phyloP scores from a whole-genome alignment of 1,140 invertebrate species.

The Drosophila takahashii region DNA sequence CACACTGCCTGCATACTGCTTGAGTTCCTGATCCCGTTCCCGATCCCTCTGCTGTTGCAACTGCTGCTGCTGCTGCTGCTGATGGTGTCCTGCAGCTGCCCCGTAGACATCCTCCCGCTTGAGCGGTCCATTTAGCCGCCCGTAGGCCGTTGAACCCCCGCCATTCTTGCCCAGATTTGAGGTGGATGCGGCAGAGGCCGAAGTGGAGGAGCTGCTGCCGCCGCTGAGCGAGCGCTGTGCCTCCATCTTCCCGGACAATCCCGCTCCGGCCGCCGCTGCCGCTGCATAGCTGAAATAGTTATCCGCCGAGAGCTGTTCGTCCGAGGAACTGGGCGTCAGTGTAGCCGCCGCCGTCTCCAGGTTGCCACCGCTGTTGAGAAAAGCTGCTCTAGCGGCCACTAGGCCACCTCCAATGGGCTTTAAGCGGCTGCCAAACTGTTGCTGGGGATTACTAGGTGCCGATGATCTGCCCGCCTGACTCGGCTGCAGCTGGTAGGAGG shows the following conservation, averaged over 20 bases:
- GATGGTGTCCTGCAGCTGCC: conserved; percentile 22
- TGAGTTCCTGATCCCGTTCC: conserved; percentile 42
- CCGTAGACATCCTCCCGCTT: conserved; percentile 83
- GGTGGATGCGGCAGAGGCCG: conserved; percentile 31
- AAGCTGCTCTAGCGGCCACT: conserved; percentile 75
- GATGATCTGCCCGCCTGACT: conserved; percentile 8
- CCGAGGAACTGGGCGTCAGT: conserved; percentile 82
- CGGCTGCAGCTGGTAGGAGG: conserved; percentile 91
- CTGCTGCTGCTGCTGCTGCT: conserved; percentile 39
- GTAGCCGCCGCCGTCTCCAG: conserved; percentile 67
- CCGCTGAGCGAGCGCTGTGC: conserved; percentile 85
- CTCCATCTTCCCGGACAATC: conserved; percentile 55
- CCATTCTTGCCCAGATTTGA: conserved; percentile 58
- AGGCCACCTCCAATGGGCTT: conserved; percentile 68
- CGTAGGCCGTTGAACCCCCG: conserved; percentile 56
- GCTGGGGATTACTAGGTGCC: conserved; percentile 3
- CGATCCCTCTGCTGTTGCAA: conserved; percentile 20
- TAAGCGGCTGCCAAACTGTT: conserved; percentile 41
- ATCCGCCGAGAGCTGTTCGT: conserved; percentile 79
- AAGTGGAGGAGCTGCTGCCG: conserved; percentile 85
- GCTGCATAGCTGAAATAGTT: conserved; percentile 74
- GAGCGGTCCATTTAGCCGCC: conserved; percentile 53
- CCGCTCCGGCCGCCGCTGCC: conserved; percentile 33
- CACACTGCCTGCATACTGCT: conserved; percentile 57
- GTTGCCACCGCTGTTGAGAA: conserved; percentile 68